Percentiles rank a stretch among this genome's conserved stretches.
phyloP scores from a whole-genome alignment of 2,888 invertebrate species.

The Drosophila helvetica region DNA sequence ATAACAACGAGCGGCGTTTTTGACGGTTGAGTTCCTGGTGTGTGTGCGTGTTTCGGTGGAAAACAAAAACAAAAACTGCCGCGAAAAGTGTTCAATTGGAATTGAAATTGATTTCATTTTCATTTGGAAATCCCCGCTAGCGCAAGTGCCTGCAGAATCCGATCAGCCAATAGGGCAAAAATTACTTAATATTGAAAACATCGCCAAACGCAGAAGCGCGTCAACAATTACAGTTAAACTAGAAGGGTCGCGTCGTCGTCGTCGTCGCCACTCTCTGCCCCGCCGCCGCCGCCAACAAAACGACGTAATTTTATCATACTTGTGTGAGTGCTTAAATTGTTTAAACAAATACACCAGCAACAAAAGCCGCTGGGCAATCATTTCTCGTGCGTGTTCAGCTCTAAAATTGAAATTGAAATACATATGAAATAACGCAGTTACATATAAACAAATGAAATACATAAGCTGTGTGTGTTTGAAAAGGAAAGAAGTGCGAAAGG shows the following conservation, averaged over 20 bases:
- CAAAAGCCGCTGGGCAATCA: conserved; percentile 28
- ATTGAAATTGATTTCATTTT: neutral
- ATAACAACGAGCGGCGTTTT: no score
- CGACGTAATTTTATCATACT: neutral
- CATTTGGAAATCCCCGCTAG: neutral
- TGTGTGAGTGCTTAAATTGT: conserved; percentile 53
- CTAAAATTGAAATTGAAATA: conserved; percentile 35
- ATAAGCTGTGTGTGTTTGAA: conserved; percentile 2
- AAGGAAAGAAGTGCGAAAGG: no score
- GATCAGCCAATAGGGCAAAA: neutral
- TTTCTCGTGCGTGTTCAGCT: conserved; percentile 29
- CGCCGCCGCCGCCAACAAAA: neutral
- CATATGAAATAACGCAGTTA: conserved; percentile 5
- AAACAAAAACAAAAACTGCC: neutral
- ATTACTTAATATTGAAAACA: neutral
- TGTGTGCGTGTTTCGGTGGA: no score
- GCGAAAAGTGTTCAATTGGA: neutral
- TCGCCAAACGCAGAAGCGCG: conserved; percentile 3
- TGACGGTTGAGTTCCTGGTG: no score
- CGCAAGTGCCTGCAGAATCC: neutral
- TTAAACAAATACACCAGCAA: conserved; percentile 53
- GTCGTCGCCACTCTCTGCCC: neutral
- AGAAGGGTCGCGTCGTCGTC: neutral
- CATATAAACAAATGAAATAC: neutral
- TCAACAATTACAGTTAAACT: neutral